Conservation (phyloP, 2,113 vertebrate genomes). For the Epinephelus moara region DNA sequence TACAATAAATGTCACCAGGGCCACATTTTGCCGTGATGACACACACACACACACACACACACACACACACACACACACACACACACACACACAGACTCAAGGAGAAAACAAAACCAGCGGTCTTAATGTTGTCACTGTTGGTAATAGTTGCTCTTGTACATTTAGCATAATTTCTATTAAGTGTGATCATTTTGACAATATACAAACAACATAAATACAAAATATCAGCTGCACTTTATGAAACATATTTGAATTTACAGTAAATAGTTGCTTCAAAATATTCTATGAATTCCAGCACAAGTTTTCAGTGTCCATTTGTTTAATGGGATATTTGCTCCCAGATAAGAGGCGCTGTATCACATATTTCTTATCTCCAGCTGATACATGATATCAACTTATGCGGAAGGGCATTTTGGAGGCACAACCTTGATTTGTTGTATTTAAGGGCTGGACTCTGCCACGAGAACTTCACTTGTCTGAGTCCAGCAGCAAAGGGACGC, state of each 20-base stretch:
- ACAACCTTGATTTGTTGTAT: conserved; percentile 52
- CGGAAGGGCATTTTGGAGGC: conserved; percentile 37
- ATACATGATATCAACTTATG: conserved; percentile 18
- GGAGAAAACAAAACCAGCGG: neutral
- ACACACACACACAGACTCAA: no score
- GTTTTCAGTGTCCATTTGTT: conserved; percentile 6
- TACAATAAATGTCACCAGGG: no score
- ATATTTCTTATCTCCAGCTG: conserved; percentile 44
- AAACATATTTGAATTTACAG: neutral
- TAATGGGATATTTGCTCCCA: conserved; percentile 9
- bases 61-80: no score
- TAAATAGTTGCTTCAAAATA: neutral
- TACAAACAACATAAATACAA: neutral
- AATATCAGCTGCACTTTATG: neutral
- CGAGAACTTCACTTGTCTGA: conserved; percentile 2
- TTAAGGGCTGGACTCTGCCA: conserved; percentile 52
- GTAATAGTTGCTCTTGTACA: neutral
- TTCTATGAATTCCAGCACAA: neutral
- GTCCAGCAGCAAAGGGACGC: conserved; percentile 35
- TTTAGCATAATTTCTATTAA: neutral
- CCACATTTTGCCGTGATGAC: no score
- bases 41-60: no score
- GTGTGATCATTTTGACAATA: neutral
- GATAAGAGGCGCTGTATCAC: conserved; percentile 31
- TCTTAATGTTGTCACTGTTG: neutral